Evolutionary conservation across 2,113 vertebrate genomes (phyloP).

Genomic region (Cochlearius cochlearius): DNA sequence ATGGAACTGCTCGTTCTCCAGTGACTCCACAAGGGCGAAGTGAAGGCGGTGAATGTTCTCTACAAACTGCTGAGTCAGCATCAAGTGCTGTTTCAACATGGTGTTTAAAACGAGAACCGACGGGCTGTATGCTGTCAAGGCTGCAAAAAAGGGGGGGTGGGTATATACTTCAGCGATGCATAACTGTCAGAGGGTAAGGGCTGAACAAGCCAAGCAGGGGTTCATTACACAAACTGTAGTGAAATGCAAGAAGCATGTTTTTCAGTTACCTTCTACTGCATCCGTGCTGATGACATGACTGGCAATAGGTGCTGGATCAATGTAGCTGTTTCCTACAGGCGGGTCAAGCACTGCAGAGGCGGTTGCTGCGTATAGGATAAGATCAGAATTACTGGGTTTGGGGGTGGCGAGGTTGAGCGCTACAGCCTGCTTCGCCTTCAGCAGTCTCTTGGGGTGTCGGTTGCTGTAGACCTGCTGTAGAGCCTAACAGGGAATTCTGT

Average conservation of each 20-base stretch:
- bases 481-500: neutral
- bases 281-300: conserved; percentile 74
- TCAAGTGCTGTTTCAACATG: conserved; percentile 85
- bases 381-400: neutral
- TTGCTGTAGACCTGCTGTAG: neutral
- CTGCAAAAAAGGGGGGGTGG: conserved; percentile 26
- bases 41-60: conserved; percentile 76
- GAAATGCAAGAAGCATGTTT: accelerated
- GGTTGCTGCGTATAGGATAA: conserved; percentile 1
- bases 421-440: neutral
- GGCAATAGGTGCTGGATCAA: conserved; percentile 71
- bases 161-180: accelerated
- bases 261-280: conserved; percentile 81
- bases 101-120: conserved; percentile 71
- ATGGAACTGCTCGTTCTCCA: conserved; percentile 79
- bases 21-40: conserved; percentile 66
- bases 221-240: accelerated
- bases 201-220: too few relatives aligned
- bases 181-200: accelerated
- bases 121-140: conserved; percentile 75
- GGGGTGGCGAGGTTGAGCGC: neutral
- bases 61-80: conserved; percentile 76
- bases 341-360: conserved; percentile 6
- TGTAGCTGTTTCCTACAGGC: conserved; percentile 23
- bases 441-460: neutral